Conservation (phyloP, 2,113 vertebrate species). For the Sorex araneus region DNA sequence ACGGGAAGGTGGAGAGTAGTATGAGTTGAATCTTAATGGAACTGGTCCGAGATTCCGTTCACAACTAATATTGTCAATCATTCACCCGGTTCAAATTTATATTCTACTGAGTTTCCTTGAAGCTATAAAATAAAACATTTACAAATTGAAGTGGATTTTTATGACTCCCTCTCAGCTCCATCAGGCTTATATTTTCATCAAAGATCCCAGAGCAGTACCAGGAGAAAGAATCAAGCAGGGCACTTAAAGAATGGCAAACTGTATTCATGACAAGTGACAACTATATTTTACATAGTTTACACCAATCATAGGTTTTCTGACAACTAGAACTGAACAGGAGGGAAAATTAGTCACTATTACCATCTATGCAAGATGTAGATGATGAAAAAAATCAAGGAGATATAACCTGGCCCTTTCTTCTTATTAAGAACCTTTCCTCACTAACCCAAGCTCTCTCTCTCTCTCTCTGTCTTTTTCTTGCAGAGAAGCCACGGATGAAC, state of each 20-base stretch:
- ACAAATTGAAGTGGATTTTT: not conserved
- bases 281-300: not conserved
- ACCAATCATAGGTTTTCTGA: not conserved
- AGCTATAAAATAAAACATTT: not conserved
- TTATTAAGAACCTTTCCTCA: constrained; percentile 1
- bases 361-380: not conserved
- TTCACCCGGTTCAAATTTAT: not conserved
- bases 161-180: not conserved
- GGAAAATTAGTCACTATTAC: not conserved
- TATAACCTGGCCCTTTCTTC: not conserved
- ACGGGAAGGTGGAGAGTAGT: not conserved
- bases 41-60: not conserved
- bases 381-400: not conserved
- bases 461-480: constrained; percentile 69
- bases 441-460: too few species aligned
- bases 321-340: not conserved
- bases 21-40: not conserved
- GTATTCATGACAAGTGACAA: not conserved
- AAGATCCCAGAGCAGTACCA: not conserved
- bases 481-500: constrained; percentile 97
- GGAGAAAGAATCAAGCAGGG: not conserved
- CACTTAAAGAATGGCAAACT: not conserved
- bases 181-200: not conserved
- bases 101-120: constrained; percentile 5
- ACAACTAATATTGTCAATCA: not conserved